Base-by-base conservation (phyloP, 92 coral and sea anemone species). In the Isaurus tuberculatus region DNA sequence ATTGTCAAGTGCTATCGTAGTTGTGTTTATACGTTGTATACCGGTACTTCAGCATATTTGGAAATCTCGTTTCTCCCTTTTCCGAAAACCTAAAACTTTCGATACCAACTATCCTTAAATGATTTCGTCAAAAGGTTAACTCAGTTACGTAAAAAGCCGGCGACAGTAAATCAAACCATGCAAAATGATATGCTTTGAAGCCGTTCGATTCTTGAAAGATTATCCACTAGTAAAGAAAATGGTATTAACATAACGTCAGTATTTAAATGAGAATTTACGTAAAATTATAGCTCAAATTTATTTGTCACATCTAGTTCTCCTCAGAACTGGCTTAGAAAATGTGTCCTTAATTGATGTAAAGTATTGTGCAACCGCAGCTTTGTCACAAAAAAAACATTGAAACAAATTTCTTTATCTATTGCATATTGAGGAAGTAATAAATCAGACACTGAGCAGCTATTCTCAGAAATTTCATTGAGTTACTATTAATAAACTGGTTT, bases 1-100 rank as follows among this genome's bases (percentile, higher is more conserved):
- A 16, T 26, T 7, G 69, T 63, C 69, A 16, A 34, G 15, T 29
- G 9, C 13, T 26, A 25, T 13, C 32, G 17, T 63, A 26, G 27
- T 26, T 63, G 34, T 60, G 31, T 63, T 23, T 55, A 43, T 42
- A 25, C 6, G 30, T n/a, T 19, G 3, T 36, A 4, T 44, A 72
- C 78, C 61, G 78, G 78, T 36, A 19, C 19, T 34, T 72, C 60
- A 40, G 27, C 17, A 69, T 42, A 40, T 42, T 42, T 25, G 42
- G 51, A 70, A n/a, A 26, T 13, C 33, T 10, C 8, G 44, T 43
- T 72, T 72, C 37, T 23, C 25, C 34, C 33, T 44, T 72, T 60
- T 36, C 26, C 32, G 23, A 7, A 42, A 7, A 72, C 44, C 23
- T 72, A 42, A 72, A 70, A 43, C 0, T 40, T 20, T 70, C 5